phyloP scores from a whole-genome alignment of 2,113 vertebrate species.

The Ranitomeya imitator region DNA sequence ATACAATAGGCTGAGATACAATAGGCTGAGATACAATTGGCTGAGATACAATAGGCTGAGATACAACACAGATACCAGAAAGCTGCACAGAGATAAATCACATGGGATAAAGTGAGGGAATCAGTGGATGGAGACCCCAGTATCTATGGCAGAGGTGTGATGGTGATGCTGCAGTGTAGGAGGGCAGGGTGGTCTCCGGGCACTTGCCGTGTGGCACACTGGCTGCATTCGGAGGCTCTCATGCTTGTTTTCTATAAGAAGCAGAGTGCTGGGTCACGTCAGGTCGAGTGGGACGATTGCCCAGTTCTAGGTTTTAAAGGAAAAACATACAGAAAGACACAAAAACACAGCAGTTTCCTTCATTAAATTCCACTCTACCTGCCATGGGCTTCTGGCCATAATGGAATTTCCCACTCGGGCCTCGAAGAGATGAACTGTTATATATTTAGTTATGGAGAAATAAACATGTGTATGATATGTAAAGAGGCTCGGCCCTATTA shows the following conservation, averaged over 20 bases:
- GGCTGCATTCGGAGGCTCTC: slow-evolving; percentile 64
- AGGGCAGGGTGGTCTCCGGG: neutral
- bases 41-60: too few species aligned
- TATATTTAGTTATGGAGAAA: slow-evolving; percentile 70
- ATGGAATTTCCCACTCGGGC: slow-evolving; percentile 85
- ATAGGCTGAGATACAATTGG: too few species aligned
- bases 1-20: too few species aligned
- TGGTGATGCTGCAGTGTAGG: neutral
- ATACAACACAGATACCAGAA: too few species aligned
- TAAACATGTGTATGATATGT: neutral
- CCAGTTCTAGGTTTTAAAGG: slow-evolving; percentile 84
- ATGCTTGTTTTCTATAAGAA: slow-evolving; percentile 85
- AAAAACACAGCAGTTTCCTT: slow-evolving; percentile 86
- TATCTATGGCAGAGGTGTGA: neutral
- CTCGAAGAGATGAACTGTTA: slow-evolving; percentile 75
- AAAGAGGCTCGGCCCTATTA: neutral
- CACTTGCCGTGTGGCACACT: slow-evolving; percentile 18
- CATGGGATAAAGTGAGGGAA: too few species aligned
- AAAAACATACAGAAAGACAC: slow-evolving; percentile 87
- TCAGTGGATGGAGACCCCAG: too few species aligned
- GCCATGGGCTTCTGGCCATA: slow-evolving; percentile 83
- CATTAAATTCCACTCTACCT: slow-evolving; percentile 86
- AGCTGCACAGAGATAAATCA: too few species aligned
- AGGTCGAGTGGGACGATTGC: slow-evolving; percentile 83
- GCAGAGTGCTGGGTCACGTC: slow-evolving; percentile 82